Percentiles rank a stretch among this genome's conserved stretches.
Conservation (phyloP, 2,797 vertebrate species). For the Nannoperca obscura region DNA sequence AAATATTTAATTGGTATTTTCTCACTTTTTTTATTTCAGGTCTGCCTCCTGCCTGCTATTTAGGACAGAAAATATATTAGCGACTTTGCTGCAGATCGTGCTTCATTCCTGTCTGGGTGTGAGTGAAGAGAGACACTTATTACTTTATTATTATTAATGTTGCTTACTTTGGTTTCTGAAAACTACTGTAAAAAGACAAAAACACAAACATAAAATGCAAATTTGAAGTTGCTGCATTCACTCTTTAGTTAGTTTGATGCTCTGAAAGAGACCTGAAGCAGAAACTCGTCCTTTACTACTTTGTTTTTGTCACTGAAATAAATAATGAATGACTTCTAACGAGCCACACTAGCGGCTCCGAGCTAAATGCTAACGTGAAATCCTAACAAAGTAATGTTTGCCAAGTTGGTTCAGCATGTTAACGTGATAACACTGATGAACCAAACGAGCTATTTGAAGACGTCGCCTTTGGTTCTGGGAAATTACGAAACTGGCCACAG, state of each 20-base stretch:
- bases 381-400: no score
- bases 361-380: no score
- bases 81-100: conserved; percentile 38
- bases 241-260: not conserved
- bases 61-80: conserved; percentile 36
- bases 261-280: not conserved
- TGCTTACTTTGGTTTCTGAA: conserved; percentile 1
- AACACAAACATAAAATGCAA: not conserved
- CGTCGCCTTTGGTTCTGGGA: no score
- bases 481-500: no score
- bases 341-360: no score
- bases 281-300: no score
- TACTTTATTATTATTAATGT: not conserved
- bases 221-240: not conserved
- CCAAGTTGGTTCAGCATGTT: no score
- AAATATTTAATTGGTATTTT: conserved; percentile 78
- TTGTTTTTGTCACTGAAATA: no score
- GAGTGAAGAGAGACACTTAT: not conserved
- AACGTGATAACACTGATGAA: no score
- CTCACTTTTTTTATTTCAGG: conserved; percentile 32
- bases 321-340: no score
- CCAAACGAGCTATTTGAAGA: no score
- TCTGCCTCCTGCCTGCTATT: conserved; percentile 47
- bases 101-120: conserved; percentile 12
- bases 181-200: not conserved